Conservation (phyloP, 2,797 vertebrate species). For the Sebastiscus tertius region DNA sequence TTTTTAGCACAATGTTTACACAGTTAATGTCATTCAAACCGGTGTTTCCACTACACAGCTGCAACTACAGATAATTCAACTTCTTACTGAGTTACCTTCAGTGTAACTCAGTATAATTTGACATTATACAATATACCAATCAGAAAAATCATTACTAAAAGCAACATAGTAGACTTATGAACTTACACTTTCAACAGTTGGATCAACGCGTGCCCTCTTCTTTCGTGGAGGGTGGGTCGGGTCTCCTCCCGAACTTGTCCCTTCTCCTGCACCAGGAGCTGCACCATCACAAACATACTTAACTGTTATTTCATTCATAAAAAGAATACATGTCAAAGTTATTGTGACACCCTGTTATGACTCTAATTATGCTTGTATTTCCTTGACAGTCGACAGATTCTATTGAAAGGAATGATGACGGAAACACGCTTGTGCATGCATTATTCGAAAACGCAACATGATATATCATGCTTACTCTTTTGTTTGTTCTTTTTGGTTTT, state of each 20-base stretch:
- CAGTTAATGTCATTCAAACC: not conserved
- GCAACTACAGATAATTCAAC: not conserved
- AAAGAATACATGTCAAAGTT: not conserved
- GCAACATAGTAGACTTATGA: not conserved
- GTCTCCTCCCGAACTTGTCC: constrained; percentile 93
- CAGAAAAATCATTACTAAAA: not conserved
- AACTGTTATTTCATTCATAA: not conserved
- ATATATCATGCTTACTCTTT: constrained; percentile 87
- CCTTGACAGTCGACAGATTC: not conserved
- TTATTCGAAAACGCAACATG: not conserved
- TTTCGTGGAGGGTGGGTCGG: constrained; percentile 96
- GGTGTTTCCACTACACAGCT: not conserved
- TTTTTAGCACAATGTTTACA: not conserved
- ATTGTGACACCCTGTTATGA: not conserved
- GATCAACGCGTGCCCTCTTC: constrained; percentile 97
- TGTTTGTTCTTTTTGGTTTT: constrained; percentile 99
- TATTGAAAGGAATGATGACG: not conserved
- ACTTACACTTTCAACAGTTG: constrained; percentile 96
- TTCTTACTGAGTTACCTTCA: not conserved
- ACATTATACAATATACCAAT: not conserved
- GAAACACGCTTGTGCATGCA: not conserved
- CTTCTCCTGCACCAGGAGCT: constrained; percentile 96
- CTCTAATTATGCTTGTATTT: not conserved
- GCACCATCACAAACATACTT: not conserved
- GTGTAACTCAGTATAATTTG: not conserved